phyloP scores from a whole-genome alignment of 2,888 invertebrate genomes.

The Mystacides longicornis region DNA sequence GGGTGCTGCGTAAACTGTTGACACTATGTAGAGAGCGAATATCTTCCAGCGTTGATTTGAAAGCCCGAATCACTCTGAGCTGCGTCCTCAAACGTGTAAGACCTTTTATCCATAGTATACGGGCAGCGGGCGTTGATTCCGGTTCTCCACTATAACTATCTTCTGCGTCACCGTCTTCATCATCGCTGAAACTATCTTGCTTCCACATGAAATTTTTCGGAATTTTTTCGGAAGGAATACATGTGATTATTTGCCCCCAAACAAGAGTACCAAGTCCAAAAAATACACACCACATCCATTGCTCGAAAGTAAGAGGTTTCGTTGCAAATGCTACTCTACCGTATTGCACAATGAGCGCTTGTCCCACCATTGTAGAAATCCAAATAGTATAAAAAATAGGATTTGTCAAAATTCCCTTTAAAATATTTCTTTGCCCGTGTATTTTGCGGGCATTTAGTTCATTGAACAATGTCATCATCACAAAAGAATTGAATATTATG shows the following conservation, averaged over 20 bases:
- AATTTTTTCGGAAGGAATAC: constrained; percentile 71
- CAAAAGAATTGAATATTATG: constrained; percentile 60
- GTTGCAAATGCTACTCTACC: constrained; percentile 78
- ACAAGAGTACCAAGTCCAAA: constrained; percentile 73
- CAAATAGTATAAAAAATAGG: constrained; percentile 81
- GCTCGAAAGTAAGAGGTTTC: constrained; percentile 62
- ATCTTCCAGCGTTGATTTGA: constrained; percentile 92
- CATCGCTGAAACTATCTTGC: constrained; percentile 64
- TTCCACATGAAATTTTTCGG: constrained; percentile 70
- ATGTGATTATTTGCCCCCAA: constrained; percentile 79
- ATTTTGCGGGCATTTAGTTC: constrained; percentile 88
- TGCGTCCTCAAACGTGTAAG: constrained; percentile 81
- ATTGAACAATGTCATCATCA: constrained; percentile 82
- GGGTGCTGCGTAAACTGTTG: constrained; percentile 84
- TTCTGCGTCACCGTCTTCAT: constrained; percentile 59
- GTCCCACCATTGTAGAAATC: constrained; percentile 65
- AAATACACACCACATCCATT: constrained; percentile 82
- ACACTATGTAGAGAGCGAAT: constrained; percentile 89
- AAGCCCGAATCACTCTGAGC: constrained; percentile 94
- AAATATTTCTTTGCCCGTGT: constrained; percentile 82
- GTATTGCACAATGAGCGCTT: constrained; percentile 75
- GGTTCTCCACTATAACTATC: constrained; percentile 62
- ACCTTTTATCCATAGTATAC: constrained; percentile 93
- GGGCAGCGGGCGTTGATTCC: constrained; percentile 77
- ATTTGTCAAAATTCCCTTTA: constrained; percentile 75